Conservation (phyloP, 2,888 invertebrate genomes). For the Lepeophtheirus nordmannii region DNA sequence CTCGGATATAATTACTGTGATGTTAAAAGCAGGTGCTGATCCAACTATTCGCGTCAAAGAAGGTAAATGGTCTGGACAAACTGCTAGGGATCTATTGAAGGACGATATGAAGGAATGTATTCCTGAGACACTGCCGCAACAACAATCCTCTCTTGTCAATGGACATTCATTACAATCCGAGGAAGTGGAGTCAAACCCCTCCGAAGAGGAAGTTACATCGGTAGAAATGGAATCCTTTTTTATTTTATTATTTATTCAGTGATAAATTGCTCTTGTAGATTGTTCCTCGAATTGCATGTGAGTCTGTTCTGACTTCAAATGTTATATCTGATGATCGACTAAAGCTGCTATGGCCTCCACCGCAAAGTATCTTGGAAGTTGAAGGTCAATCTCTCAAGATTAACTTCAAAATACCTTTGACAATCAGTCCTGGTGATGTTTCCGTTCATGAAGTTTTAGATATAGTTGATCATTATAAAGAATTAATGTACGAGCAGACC, state of each 20-base stretch:
- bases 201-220: background rate
- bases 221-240: background rate
- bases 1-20: background rate
- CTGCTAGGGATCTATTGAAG: background rate
- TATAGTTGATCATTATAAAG: background rate
- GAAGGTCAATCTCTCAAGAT: background rate
- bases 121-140: background rate
- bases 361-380: constrained; percentile 8
- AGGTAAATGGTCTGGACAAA: background rate
- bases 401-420: background rate
- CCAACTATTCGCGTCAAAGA: background rate
- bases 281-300: background rate
- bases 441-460: constrained; percentile 20
- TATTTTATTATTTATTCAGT: background rate
- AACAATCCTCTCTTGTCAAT: background rate
- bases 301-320: background rate
- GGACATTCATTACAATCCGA: background rate
- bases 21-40: constrained; percentile 13
- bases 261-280: background rate
- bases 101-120: background rate
- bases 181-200: background rate
- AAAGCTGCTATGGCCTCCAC: constrained; percentile 13
- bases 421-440: background rate
- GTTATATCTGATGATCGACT: constrained; percentile 12
- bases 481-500: background rate